phyloP scores from a whole-genome alignment of 2,888 invertebrate species.

The Quadriops clusia region DNA sequence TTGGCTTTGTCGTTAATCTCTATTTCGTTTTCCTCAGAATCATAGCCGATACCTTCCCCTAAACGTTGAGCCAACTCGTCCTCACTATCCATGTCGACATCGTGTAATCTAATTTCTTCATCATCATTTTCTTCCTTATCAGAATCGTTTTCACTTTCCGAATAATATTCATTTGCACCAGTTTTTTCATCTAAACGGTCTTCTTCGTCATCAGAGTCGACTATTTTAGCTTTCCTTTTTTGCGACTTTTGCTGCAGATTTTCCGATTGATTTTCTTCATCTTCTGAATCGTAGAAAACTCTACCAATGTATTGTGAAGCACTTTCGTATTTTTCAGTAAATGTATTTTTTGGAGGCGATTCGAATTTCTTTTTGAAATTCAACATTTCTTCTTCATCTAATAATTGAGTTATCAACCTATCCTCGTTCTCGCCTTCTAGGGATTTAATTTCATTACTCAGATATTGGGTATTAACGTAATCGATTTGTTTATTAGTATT shows the following conservation, averaged over 20 bases:
- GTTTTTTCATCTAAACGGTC: slow-evolving; percentile 27
- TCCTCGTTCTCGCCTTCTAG: slow-evolving; percentile 28
- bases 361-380: slow-evolving; percentile 28
- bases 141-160: slow-evolving; percentile 29
- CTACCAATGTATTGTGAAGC: slow-evolving; percentile 8
- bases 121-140: slow-evolving; percentile 33
- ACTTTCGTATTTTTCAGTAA: background rate
- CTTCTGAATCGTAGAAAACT: slow-evolving; percentile 25
- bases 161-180: slow-evolving; percentile 22
- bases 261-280: slow-evolving; percentile 29
- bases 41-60: slow-evolving; percentile 51
- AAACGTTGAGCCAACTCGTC: slow-evolving; percentile 11
- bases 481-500: too few species aligned
- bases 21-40: slow-evolving; percentile 75
- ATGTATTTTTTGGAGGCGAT: slow-evolving; percentile 15
- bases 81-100: slow-evolving; percentile 17
- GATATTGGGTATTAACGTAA: too few species aligned
- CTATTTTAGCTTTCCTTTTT: slow-evolving; percentile 32
- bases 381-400: slow-evolving; percentile 29
- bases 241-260: slow-evolving; percentile 18
- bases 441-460: slow-evolving; percentile 18
- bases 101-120: slow-evolving; percentile 30
- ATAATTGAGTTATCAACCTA: slow-evolving; percentile 28
- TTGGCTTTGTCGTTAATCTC: slow-evolving; percentile 27
- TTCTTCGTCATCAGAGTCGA: slow-evolving; percentile 39